These are phyloP conservation scores for Nanger granti DNA, from an alignment of 2,113 vertebrate genomes.

Conservation along the genomic window DNA sequence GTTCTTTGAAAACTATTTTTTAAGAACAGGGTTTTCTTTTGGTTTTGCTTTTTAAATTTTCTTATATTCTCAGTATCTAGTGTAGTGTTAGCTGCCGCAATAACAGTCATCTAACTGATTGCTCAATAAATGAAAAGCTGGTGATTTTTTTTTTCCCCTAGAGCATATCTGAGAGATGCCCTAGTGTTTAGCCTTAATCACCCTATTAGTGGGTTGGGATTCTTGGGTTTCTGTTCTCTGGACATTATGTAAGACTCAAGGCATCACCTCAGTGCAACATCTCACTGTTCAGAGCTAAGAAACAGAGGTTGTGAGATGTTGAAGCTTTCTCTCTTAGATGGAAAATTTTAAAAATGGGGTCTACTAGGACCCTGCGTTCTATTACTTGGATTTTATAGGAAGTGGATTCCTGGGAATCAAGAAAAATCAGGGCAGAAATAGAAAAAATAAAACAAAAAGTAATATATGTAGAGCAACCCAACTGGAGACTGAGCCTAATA, in stretches of 20 bases:
- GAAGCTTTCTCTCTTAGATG: background rate
- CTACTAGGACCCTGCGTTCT: background rate
- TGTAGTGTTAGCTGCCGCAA: background rate
- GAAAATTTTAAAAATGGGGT: background rate
- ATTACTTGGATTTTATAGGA: background rate
- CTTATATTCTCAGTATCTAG: background rate
- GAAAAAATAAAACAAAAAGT: background rate
- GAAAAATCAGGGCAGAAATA: fast-evolving
- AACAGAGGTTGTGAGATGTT: background rate
- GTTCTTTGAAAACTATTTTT: background rate
- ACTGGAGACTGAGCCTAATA: background rate
- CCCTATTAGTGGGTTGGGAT: background rate
- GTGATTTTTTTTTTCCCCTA: background rate
- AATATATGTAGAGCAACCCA: background rate
- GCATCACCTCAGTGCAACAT: background rate
- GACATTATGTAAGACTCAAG: background rate
- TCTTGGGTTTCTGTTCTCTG: background rate
- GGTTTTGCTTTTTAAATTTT: background rate
- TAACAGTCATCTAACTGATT: background rate
- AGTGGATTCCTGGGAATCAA: background rate
- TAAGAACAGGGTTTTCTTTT: background rate
- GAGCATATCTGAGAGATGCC: background rate
- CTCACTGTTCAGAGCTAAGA: background rate
- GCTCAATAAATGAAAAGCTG: background rate
- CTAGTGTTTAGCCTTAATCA: background rate